phyloP scores from a whole-genome alignment of 2,888 invertebrate genomes.

The Ischnus inquisitorius region DNA sequence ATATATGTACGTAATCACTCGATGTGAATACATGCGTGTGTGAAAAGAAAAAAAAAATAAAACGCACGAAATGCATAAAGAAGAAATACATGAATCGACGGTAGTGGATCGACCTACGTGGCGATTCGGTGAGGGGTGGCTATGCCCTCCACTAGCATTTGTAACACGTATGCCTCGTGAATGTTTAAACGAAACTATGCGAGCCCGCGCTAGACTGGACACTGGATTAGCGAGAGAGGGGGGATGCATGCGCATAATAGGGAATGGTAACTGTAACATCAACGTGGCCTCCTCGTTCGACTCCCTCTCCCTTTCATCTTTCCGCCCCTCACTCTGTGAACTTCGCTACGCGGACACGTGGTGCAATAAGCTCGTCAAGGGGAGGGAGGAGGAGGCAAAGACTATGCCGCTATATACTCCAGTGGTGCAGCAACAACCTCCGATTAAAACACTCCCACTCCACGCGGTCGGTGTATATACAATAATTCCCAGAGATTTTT shows the following conservation, averaged over 20 bases:
- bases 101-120: conserved; percentile 68
- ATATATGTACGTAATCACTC: not conserved
- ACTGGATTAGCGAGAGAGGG: conserved; percentile 22
- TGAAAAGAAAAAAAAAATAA: not conserved
- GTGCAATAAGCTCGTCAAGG: conserved; percentile 69
- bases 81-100: conserved; percentile 33
- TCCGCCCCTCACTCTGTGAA: conserved; percentile 66
- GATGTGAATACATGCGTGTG: not conserved
- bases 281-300: conserved; percentile 74
- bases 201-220: conserved; percentile 48
- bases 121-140: conserved; percentile 69
- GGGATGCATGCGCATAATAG: conserved; percentile 39
- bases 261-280: conserved; percentile 77
- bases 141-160: conserved; percentile 78
- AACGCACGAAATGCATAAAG: not conserved
- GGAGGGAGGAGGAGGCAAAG: conserved; percentile 13
- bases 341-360: conserved; percentile 74
- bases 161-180: conserved; percentile 81
- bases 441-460: conserved; percentile 39
- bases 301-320: not conserved
- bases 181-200: conserved; percentile 75
- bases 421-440: conserved; percentile 25
- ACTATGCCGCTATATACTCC: not conserved
- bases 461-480: conserved; percentile 15
- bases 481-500: conserved; percentile 9